Conservation (phyloP, 2,113 vertebrate species). For the Tenebrosternarchus preto region DNA sequence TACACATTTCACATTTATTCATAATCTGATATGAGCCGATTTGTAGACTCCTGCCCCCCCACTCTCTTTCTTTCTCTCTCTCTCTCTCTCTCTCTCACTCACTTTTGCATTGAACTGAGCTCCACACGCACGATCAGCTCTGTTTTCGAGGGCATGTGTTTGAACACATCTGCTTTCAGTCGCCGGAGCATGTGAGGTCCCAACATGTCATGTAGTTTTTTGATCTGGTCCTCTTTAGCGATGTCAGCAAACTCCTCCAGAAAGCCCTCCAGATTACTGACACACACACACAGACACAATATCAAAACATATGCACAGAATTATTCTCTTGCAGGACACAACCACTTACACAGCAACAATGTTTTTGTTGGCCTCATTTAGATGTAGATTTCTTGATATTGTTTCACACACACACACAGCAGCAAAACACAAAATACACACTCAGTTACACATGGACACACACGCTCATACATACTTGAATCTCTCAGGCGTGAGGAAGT, state of each 20-base stretch:
- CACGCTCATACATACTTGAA: constrained; percentile 85
- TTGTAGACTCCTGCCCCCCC: no score
- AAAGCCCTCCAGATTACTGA: constrained; percentile 95
- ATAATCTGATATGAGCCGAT: no score
- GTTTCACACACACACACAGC: background rate
- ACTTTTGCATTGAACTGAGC: constrained; percentile 98
- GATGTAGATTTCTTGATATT: no score
- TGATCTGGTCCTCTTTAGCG: constrained; percentile 98
- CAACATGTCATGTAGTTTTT: constrained; percentile 97
- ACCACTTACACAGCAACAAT: no score
- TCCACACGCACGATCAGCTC: constrained; percentile 96
- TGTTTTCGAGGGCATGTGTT: constrained; percentile 98
- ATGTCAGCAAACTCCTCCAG: constrained; percentile 98
- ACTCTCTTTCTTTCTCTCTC: background rate
- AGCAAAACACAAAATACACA: no score
- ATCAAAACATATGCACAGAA: constrained; percentile 20
- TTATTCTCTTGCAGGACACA: no score
- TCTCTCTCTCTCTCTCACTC: constrained; percentile 53
- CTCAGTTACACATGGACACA: background rate
- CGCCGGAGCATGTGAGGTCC: constrained; percentile 96
- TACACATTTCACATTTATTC: no score
- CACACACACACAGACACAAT: constrained; percentile 45
- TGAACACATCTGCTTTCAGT: constrained; percentile 97
- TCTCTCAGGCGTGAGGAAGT: constrained; percentile 92
- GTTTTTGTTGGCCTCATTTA: no score